Evolutionary conservation across 2,113 vertebrate species (phyloP).

Genomic region (Sander lucioperca): DNA sequence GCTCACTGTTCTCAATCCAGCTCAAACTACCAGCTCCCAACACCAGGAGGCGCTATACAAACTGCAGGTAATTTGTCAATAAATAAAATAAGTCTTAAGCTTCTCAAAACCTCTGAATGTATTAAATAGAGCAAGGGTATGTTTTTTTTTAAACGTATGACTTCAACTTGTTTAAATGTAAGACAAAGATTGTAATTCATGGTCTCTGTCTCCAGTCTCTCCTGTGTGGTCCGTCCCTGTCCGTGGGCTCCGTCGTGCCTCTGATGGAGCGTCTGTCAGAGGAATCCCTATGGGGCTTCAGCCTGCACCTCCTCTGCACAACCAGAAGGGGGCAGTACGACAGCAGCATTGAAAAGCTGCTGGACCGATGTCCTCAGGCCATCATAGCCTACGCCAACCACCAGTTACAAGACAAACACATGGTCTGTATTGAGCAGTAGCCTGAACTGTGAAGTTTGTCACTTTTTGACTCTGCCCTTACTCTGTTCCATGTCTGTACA

Average conservation of each 20-base stretch:
- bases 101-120: background rate
- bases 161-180: no score
- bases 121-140: background rate
- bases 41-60: conserved; percentile 89
- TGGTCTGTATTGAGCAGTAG: conserved; percentile 78
- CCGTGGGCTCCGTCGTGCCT: conserved; percentile 81
- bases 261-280: conserved; percentile 88
- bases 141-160: background rate
- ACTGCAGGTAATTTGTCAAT: conserved; percentile 84
- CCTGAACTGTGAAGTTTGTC: background rate
- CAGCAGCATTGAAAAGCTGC: conserved; percentile 85
- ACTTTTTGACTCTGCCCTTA: background rate
- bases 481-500: background rate
- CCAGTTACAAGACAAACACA: conserved; percentile 87
- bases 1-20: conserved; percentile 88
- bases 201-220: conserved; percentile 85
- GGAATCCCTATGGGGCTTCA: conserved; percentile 81
- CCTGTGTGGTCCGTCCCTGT: conserved; percentile 90
- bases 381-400: conserved; percentile 90
- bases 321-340: conserved; percentile 86
- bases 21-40: conserved; percentile 70
- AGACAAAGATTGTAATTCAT: no score
- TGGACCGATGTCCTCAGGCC: conserved; percentile 88
- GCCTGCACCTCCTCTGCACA: conserved; percentile 87
- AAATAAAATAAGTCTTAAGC: background rate